Conservation (phyloP, 2,797 vertebrate genomes). For the Ispidina lecontei region DNA sequence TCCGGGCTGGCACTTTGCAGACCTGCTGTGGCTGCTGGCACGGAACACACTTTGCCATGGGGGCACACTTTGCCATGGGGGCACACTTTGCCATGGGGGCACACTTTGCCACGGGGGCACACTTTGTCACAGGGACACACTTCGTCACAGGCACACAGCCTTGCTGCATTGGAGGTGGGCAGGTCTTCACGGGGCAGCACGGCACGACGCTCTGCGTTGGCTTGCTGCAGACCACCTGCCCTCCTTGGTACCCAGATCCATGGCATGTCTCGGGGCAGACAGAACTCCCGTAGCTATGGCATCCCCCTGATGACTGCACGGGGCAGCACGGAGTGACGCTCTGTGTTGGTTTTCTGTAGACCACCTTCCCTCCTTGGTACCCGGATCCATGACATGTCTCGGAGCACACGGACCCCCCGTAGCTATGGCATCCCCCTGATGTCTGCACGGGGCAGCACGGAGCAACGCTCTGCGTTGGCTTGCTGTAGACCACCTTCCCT, state of each 20-base stretch:
- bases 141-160: not conserved
- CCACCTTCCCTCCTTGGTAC: not conserved
- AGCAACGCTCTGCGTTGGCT: rapidly evolving
- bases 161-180: not conserved
- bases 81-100: too few relatives aligned
- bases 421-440: not conserved
- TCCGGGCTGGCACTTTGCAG: conserved; percentile 20
- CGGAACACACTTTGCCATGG: not conserved
- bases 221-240: not conserved
- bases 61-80: not conserved
- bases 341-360: not conserved
- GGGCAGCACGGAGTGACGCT: not conserved
- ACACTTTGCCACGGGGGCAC: too few relatives aligned
- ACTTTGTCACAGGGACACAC: not conserved
- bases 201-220: rapidly evolving
- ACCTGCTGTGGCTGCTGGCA: conserved; percentile 2
- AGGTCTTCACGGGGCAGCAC: not conserved
- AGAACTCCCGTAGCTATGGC: not conserved
- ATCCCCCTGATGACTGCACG: not conserved
- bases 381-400: not conserved
- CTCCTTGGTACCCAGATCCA: rapidly evolving
- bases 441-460: not conserved
- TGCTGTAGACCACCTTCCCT: not conserved
- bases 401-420: not conserved
- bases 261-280: not conserved